Conservation (phyloP, 2,797 vertebrate species). For the Aratinga solstitialis region DNA sequence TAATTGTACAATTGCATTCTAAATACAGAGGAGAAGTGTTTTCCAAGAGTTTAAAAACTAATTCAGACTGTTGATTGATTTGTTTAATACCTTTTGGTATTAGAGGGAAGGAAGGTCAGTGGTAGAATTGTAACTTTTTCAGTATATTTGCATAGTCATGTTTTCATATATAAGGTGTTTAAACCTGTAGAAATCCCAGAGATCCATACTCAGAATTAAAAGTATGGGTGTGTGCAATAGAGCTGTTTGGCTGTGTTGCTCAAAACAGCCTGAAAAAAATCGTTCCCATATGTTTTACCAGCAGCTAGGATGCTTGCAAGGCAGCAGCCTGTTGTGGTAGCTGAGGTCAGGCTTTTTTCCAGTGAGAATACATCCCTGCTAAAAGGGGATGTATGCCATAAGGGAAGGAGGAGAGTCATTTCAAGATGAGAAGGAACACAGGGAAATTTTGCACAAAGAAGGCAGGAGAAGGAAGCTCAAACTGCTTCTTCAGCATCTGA, state of each 20-base stretch:
- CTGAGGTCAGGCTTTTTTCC: neutral
- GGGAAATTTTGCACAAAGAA: neutral
- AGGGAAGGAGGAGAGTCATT: neutral
- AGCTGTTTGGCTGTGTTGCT: neutral
- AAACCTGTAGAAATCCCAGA: neutral
- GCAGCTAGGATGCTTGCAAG: neutral
- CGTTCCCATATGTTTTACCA: neutral
- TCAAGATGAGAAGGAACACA: neutral
- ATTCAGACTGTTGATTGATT: neutral
- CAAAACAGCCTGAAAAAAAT: conserved; percentile 1
- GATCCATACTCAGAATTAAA: neutral
- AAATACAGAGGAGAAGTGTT: neutral
- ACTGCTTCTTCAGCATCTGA: neutral
- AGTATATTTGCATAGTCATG: neutral
- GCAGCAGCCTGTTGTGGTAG: neutral
- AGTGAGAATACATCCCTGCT: neutral
- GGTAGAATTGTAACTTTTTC: neutral
- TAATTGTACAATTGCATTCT: neutral
- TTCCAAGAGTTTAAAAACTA: neutral
- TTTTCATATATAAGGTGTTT: neutral
- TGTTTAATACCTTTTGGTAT: neutral
- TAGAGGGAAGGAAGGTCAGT: neutral
- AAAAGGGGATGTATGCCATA: neutral
- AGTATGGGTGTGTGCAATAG: neutral
- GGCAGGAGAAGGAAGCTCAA: neutral